phyloP scores from a whole-genome alignment of 2,113 vertebrate genomes.

The Odontesthes bonariensis region DNA sequence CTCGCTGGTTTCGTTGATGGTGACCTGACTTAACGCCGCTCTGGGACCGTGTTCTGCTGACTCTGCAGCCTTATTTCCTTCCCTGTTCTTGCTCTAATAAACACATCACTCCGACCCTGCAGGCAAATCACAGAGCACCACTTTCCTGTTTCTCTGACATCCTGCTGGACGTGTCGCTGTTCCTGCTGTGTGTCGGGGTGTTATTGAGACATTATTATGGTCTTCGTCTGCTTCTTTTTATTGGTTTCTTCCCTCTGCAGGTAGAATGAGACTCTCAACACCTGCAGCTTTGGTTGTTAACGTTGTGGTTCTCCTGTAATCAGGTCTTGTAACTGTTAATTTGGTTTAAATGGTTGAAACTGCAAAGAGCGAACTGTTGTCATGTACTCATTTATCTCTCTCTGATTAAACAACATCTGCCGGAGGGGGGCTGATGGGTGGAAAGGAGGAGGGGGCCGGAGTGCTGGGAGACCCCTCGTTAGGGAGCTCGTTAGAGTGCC shows the following conservation, averaged over 20 bases:
- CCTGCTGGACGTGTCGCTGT: conserved; percentile 8
- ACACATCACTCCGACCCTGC: conserved; percentile 35
- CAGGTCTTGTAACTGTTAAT: conserved; percentile 15
- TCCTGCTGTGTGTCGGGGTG: neutral
- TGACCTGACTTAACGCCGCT: neutral
- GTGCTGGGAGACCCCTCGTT: conserved; percentile 17
- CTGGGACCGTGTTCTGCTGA: neutral
- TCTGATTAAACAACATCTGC: conserved; percentile 54
- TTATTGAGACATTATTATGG: neutral
- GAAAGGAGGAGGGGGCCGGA: neutral
- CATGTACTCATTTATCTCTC: conserved; percentile 19
- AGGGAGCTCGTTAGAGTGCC: conserved; percentile 30
- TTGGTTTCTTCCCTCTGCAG: neutral
- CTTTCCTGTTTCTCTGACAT: conserved; percentile 27
- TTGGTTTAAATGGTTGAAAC: neutral
- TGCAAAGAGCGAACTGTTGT: conserved; percentile 12
- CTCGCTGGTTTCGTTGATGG: conserved; percentile 1
- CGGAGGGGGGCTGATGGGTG: neutral
- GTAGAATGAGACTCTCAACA: neutral
- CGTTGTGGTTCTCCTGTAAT: neutral
- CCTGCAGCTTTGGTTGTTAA: too few relatives aligned
- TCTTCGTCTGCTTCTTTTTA: neutral
- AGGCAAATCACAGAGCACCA: neutral
- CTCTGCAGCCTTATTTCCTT: conserved; percentile 29
- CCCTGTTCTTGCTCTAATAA: conserved; percentile 14